phyloP scores from a whole-genome alignment of 2,888 invertebrate genomes.

The Leptopilina drosophilae region DNA sequence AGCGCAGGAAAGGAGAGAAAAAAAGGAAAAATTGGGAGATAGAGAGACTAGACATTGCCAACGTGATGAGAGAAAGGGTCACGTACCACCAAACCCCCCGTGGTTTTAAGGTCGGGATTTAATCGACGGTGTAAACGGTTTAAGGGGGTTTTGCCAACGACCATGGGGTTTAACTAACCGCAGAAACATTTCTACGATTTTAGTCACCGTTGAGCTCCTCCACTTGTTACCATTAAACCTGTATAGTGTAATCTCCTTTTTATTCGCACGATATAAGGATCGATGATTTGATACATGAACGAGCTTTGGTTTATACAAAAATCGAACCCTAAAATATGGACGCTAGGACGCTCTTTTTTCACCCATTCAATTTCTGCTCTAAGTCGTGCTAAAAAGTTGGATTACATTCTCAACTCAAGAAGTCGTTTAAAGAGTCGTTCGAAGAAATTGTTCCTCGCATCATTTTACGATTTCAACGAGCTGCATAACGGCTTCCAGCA shows the following conservation, averaged over 20 bases:
- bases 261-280: neutral
- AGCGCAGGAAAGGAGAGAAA: conserved; percentile 44
- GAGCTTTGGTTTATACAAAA: too few species aligned
- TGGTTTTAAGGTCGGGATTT: conserved; percentile 67
- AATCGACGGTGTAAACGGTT: conserved; percentile 72
- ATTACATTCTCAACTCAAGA: conserved; percentile 31
- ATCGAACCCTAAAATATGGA: too few species aligned
- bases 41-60: conserved; percentile 41
- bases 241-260: neutral
- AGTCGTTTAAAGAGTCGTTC: conserved; percentile 38
- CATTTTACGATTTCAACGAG: conserved; percentile 34
- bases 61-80: conserved; percentile 55
- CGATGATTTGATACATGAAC: neutral
- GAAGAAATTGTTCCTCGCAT: conserved; percentile 28
- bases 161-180: conserved; percentile 57
- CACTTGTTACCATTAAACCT: conserved; percentile 17
- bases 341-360: too few species aligned
- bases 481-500: conserved; percentile 21
- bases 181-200: conserved; percentile 55
- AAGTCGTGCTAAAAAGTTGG: conserved; percentile 31
- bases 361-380: neutral
- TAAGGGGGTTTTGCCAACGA: conserved; percentile 59
- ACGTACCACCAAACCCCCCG: conserved; percentile 51
- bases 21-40: conserved; percentile 34
- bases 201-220: conserved; percentile 33